Evolutionary conservation across 2,113 vertebrate genomes (phyloP), one percentile per base, ranked within the genome.

Genomic region (Saimiri boliviensis): DNA sequence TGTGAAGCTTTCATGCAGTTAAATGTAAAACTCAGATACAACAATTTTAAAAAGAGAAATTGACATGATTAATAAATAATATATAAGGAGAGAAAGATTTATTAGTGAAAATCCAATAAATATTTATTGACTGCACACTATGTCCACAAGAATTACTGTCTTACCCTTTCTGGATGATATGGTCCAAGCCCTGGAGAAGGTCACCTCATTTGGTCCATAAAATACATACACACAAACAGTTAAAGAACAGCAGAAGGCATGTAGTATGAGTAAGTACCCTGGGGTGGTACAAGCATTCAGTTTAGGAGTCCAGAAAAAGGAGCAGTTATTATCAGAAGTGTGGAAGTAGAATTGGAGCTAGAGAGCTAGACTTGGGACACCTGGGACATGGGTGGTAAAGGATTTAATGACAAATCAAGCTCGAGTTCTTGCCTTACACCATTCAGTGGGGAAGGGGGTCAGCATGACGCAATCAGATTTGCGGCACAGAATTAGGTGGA

Each of bases 221-320:
- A 91, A 95, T 86, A 94, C 70, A 95, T 23, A 97, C 42, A 97
- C 47, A 94, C 82, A 90, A 76, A 94, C 76, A 95, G 81, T 86
- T 86, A 93, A 73, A 95, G 77, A 88, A 88, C 66, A 89, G 81
- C 1, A 93, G 56, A 95, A 95, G 71, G 87, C 16, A 81, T 9
- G 71, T 21, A 56, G 83, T 68, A 45, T 73, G 52, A 88, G 52
- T 87, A 74, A 73, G 56, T 58, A 63, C 40, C 54, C 66, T 37
- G 11, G 49, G 25, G 14, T 40, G 73, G 56, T 16, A 35, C 8
- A 58, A 25, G n/a, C 56, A 37, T 19, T 94, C 56, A 37, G 60
- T 30, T 76, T 30, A 92, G 71, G 56, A 92, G 58, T 45, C 80
- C 42, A 74, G 74, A 52, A 70, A 74, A 81, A 92, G 30, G 47